These are phyloP conservation scores for Aurelia sp. DNA, from an alignment of 30 jellyfish, hydroid and myxozoan species.

Conservation along the genomic window DNA sequence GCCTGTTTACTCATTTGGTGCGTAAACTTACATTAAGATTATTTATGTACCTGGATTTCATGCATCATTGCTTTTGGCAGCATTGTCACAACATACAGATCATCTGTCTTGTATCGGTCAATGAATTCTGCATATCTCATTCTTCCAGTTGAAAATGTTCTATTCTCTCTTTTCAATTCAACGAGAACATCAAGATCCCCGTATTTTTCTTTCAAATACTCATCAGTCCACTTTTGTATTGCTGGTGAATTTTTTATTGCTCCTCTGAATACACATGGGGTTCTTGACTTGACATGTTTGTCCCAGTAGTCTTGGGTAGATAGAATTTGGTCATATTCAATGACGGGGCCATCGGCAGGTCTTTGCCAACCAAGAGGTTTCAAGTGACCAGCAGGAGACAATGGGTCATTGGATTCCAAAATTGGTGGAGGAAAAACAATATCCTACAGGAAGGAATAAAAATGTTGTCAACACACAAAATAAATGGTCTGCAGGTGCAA, in stretches of 20 bases:
- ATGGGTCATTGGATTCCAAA: conserved; percentile 8
- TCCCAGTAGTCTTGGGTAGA: conserved; percentile 78
- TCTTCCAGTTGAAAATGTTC: conserved; percentile 86
- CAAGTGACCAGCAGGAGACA: conserved; percentile 71
- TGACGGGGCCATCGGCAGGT: conserved; percentile 84
- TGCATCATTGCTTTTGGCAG: conserved; percentile 91
- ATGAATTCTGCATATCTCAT: conserved; percentile 78
- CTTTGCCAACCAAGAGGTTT: conserved; percentile 88
- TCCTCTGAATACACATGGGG: conserved; percentile 75
- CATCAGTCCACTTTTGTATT: conserved; percentile 69
- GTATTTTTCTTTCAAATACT: conserved; percentile 72
- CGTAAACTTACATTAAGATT: not conserved
- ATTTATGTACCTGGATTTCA: conserved; percentile 85
- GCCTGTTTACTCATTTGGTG: too few species aligned
- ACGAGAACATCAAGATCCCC: conserved; percentile 93
- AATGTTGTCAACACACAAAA: too few species aligned
- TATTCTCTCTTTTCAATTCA: conserved; percentile 79
- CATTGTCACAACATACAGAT: conserved; percentile 87
- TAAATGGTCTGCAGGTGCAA: too few species aligned
- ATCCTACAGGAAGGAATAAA: conserved; percentile 3
- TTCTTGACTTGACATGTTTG: conserved; percentile 67
- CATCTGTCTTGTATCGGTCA: conserved; percentile 70
- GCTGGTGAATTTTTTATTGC: conserved; percentile 87
- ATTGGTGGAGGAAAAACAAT: conserved; percentile 70
- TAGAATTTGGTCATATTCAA: conserved; percentile 69